These are phyloP conservation scores for Coregonus ussuriensis DNA, from an alignment of 2,797 vertebrate species.

Conservation along the genomic window DNA sequence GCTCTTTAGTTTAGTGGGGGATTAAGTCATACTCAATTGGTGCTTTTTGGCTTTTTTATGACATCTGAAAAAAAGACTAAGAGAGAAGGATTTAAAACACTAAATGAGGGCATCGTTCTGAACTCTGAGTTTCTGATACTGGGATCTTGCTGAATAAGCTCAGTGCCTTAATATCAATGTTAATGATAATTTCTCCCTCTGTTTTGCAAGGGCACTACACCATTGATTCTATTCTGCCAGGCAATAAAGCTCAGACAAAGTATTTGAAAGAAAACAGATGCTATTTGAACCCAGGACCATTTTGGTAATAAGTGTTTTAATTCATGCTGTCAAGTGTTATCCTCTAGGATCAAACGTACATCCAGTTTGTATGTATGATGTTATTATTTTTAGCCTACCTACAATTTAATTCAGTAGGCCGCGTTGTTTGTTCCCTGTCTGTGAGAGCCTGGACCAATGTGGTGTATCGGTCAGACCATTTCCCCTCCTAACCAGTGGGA, in stretches of 20 bases:
- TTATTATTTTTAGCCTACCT: not conserved
- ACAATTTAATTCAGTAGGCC: not conserved
- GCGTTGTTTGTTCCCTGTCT: not conserved
- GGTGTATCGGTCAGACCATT: not conserved
- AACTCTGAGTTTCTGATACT: not conserved
- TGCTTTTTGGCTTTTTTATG: slow-evolving; percentile 50
- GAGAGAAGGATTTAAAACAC: not conserved
- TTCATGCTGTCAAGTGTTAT: not conserved
- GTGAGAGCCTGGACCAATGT: not conserved
- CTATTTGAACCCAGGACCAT: not conserved
- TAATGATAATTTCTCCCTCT: not conserved
- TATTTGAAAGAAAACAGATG: not conserved
- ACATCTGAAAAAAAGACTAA: slow-evolving; percentile 49
- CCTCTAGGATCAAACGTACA: not conserved
- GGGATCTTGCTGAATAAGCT: slow-evolving; percentile 15
- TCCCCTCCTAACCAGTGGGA: not conserved
- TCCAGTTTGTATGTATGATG: not conserved
- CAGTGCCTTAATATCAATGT: slow-evolving; percentile 6
- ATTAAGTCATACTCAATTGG: slow-evolving; percentile 45
- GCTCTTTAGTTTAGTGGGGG: slow-evolving; percentile 16
- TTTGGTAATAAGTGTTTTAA: not conserved
- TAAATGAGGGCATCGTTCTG: slow-evolving; percentile 37
- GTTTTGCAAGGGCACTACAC: not conserved
- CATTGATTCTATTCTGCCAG: not conserved
- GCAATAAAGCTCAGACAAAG: not conserved